Evolutionary conservation across 2,113 vertebrate species (phyloP), one percentile per base, ranked within the genome.

Genomic region (Grammomys surdaster): DNA sequence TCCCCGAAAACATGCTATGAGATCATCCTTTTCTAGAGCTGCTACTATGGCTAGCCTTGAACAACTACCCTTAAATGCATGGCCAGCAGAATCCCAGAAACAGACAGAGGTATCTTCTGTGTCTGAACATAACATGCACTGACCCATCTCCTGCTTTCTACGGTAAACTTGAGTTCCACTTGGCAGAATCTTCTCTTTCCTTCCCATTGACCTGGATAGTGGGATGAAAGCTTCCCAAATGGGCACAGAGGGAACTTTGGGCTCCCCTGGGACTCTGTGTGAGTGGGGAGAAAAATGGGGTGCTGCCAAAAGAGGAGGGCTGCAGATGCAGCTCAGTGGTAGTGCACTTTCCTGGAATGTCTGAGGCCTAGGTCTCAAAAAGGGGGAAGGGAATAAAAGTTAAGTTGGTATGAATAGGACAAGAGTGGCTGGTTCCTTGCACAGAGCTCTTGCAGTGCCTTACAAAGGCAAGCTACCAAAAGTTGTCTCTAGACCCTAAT

Each of bases 401-500:
- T 88, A 69, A 93, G 82, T 81, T 88, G 67, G 36, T 5, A n/a
- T 58, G 56, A 60, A 48, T 7, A 54, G 28, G 56, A 81, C 17
- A 36, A 82, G 84, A 82, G 89, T 88, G 91, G 54, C 78, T 72
- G 58, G 20, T 24, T 89, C 75, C 73, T 28, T 80, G 69, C 77
- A 58, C 33, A 31, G 43, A 65, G 48, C 60, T 96, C 75, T 84
- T 51, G 51, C 36, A 40, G 26, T n/a, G 46, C 54, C 63, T 90
- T 92, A 77, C 43, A 91, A 95, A 97, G 80, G 40, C 4, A 0
- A 89, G 36, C 85, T 78, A 90, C 75, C 89, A 97, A 97, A 97
- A 97, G 96, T 97, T 97, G 60, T 93, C 72, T 96, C 70, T 67
- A 96, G 85, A 92, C 72, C 76, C 82, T 67, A 31, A 70, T 95